Evolutionary conservation across 2,797 vertebrate genomes (phyloP).

Genomic region (Gadopsis marmoratus): DNA sequence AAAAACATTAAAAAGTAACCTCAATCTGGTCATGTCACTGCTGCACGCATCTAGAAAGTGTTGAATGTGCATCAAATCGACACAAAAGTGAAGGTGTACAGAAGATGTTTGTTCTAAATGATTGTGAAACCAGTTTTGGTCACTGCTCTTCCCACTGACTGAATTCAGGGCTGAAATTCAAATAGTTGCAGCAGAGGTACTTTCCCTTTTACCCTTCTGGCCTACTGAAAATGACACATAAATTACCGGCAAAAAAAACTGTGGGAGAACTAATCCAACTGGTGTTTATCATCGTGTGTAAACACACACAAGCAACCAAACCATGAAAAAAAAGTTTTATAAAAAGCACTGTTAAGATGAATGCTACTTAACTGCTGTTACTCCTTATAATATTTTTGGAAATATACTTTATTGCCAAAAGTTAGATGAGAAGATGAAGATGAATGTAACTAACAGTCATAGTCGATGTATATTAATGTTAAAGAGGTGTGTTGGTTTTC

Average conservation of each 20-base stretch:
- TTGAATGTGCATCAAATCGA: not conserved
- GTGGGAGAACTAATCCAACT: not conserved
- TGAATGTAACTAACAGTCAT: not conserved
- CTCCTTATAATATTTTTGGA: not conserved
- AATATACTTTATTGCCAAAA: no score
- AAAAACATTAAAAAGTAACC: not conserved
- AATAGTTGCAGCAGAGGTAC: conserved; percentile 57
- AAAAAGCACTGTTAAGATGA: not conserved
- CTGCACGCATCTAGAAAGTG: not conserved
- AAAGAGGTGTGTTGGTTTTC: not conserved
- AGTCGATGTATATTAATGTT: not conserved
- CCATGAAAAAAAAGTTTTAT: not conserved
- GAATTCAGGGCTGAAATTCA: conserved; percentile 51
- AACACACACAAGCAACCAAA: not conserved
- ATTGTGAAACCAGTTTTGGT: conserved; percentile 57
- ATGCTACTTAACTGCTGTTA: not conserved
- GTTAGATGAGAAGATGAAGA: no score
- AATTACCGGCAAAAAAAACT: conserved; percentile 17
- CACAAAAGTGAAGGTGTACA: not conserved
- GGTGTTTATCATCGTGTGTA: not conserved
- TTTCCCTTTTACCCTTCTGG: conserved; percentile 54
- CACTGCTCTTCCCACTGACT: conserved; percentile 49
- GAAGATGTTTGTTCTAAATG: conserved; percentile 27
- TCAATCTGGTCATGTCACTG: not conserved
- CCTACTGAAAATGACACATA: conserved; percentile 38